phyloP scores from a whole-genome alignment of 2,888 invertebrate genomes.

The Rotaria macrura region DNA sequence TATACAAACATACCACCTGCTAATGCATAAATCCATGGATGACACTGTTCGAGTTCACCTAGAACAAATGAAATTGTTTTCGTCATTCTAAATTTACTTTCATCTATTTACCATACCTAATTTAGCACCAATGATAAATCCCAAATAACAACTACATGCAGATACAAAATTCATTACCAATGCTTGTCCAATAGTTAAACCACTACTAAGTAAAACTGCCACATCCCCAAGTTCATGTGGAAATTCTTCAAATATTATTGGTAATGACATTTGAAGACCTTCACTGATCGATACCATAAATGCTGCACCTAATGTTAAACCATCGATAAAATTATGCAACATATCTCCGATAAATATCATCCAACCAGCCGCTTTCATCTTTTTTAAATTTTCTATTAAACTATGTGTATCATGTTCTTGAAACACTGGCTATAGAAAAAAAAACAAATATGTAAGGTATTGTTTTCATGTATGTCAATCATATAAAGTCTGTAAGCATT shows the following conservation, averaged over 20 bases:
- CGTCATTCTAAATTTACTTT: background rate
- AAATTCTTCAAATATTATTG: constrained; percentile 58
- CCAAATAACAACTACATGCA: constrained; percentile 55
- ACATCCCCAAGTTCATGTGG: constrained; percentile 60
- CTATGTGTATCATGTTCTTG: background rate
- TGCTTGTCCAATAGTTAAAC: constrained; percentile 56
- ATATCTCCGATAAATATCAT: constrained; percentile 59
- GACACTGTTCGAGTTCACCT: constrained; percentile 52
- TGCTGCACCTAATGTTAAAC: constrained; percentile 57
- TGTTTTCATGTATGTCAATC: no score
- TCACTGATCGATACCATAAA: constrained; percentile 54
- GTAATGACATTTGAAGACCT: constrained; percentile 56
- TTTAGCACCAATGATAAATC: constrained; percentile 51
- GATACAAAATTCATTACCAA: constrained; percentile 56
- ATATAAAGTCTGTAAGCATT: no score
- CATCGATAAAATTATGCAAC: constrained; percentile 59
- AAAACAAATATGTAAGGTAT: background rate
- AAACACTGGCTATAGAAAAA: background rate
- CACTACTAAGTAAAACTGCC: constrained; percentile 57
- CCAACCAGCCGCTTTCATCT: constrained; percentile 53
- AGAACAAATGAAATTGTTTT: no score
- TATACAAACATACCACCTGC: constrained; percentile 59
- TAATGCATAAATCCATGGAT: constrained; percentile 55
- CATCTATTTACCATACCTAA: background rate
- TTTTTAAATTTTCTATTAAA: background rate